Evolutionary conservation across 2,113 vertebrate species (phyloP).

Genomic region (Lutjanus erythropterus): DNA sequence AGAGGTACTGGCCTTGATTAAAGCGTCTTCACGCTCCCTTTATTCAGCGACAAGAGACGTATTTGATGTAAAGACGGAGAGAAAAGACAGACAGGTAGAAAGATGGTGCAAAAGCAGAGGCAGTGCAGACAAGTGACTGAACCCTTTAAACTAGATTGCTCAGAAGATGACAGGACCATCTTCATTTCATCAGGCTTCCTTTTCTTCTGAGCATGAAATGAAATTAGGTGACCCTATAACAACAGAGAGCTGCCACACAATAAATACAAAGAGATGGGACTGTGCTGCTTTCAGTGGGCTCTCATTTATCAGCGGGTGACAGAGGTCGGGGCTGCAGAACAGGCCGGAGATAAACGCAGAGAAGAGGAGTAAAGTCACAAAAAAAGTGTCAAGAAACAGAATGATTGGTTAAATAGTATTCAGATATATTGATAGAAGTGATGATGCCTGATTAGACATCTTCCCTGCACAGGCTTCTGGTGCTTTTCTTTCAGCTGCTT

Average conservation of each 20-base stretch:
- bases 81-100: conserved; percentile 13
- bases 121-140: conserved; percentile 5
- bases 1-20: conserved; percentile 21
- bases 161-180: conserved; percentile 58
- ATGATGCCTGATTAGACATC: not conserved
- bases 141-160: conserved; percentile 32
- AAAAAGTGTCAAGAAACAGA: not conserved
- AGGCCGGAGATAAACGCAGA: conserved; percentile 18
- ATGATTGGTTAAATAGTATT: not conserved
- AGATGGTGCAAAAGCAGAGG: not conserved
- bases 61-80: not conserved
- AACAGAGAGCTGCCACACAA: conserved; percentile 58
- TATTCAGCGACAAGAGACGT: conserved; percentile 20
- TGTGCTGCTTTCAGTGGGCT: conserved; percentile 40
- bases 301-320: conserved; percentile 75
- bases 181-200: conserved; percentile 49
- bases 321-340: conserved; percentile 51
- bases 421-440: not conserved
- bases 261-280: conserved; percentile 57
- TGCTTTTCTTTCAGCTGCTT: not conserved
- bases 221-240: conserved; percentile 73
- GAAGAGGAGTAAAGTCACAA: not conserved
- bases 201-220: conserved; percentile 62
- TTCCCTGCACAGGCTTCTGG: not conserved
- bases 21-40: conserved; percentile 7